phyloP scores from a whole-genome alignment of 2,888 invertebrate species.

The Xestia sexstrigata region DNA sequence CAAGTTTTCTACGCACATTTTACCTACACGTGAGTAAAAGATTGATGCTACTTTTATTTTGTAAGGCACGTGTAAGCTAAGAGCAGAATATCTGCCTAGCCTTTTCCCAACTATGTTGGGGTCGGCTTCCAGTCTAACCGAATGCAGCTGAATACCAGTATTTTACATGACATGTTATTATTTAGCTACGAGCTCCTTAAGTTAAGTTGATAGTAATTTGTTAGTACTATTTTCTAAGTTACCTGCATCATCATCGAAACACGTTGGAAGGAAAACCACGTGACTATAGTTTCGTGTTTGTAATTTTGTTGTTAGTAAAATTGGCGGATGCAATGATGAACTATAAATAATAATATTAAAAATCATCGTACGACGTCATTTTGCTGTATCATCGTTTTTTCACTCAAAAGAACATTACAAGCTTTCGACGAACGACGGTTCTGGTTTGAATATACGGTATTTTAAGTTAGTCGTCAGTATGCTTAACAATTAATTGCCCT shows the following conservation, averaged over 20 bases:
- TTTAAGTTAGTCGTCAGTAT: not conserved
- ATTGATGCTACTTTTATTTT: conserved; percentile 4
- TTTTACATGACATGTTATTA: too few species aligned
- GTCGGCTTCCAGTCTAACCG: too few species aligned
- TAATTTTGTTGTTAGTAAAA: not conserved
- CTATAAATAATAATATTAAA: not conserved
- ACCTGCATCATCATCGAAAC: not conserved
- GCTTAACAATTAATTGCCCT: not conserved
- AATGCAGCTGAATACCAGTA: too few species aligned
- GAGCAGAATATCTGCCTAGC: not conserved
- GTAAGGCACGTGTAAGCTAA: not conserved
- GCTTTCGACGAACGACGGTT: not conserved
- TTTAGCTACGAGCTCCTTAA: too few species aligned
- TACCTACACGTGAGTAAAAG: not conserved
- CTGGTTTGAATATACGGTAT: not conserved
- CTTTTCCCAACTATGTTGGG: too few species aligned
- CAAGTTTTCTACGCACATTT: conserved; percentile 20
- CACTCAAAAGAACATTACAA: not conserved
- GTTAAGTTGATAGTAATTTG: not conserved
- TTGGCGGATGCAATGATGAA: not conserved
- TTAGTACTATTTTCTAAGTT: not conserved
- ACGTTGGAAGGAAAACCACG: not conserved
- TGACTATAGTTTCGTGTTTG: not conserved
- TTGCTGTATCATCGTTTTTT: not conserved
- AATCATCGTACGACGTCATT: not conserved